Conservation (phyloP, 2,888 invertebrate genomes). For the Apoda limacodes region DNA sequence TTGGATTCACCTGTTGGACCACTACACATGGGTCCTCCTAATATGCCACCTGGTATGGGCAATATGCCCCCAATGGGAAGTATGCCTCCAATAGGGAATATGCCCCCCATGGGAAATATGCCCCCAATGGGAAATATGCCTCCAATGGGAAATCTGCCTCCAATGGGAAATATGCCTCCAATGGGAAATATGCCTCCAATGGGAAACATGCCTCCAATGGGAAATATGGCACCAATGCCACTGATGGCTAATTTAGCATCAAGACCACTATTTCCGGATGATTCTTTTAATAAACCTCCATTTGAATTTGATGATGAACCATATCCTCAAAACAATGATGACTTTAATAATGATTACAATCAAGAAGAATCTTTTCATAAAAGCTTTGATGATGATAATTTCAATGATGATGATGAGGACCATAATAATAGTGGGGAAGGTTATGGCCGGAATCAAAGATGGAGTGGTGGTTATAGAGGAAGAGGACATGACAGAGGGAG, state of each 20-base stretch:
- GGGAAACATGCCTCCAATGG: conserved; percentile 28
- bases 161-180: conserved; percentile 32
- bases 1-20: conserved; percentile 22
- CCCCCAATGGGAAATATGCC: conserved; percentile 28
- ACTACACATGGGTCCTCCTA: conserved; percentile 23
- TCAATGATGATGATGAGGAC: conserved; percentile 42
- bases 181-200: conserved; percentile 35
- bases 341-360: conserved; percentile 29
- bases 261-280: conserved; percentile 42
- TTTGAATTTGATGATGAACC: conserved; percentile 41
- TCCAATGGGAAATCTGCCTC: conserved; percentile 34
- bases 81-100: conserved; percentile 27
- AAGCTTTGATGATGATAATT: conserved; percentile 31
- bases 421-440: conserved; percentile 34
- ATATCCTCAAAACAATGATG: conserved; percentile 42
- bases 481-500: conserved; percentile 45
- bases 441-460: conserved; percentile 41
- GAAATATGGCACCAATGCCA: conserved; percentile 18
- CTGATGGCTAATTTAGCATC: conserved; percentile 28
- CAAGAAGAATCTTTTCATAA: conserved; percentile 37
- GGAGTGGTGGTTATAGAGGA: conserved; percentile 46
- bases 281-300: conserved; percentile 50
- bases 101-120: conserved; percentile 28
- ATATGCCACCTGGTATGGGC: conserved; percentile 23
- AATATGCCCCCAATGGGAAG: conserved; percentile 20